A percentile compares a stretch with the other conserved stretches of the same genome.
Evolutionary conservation across 2,113 vertebrate species (phyloP).

Genomic region (Peromyscus polionotus): DNA sequence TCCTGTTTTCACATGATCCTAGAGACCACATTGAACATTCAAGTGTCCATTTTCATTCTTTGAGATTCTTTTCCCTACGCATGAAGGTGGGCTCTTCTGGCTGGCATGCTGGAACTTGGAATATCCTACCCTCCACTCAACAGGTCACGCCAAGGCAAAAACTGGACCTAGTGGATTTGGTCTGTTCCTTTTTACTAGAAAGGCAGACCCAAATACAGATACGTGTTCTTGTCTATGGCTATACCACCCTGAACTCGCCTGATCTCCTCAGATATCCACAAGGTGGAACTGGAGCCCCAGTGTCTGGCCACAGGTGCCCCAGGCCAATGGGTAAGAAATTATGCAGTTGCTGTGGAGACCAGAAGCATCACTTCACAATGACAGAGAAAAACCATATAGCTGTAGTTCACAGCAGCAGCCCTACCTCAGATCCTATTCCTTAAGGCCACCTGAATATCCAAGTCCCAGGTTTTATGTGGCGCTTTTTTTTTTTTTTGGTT

Average conservation of each 20-base stretch:
- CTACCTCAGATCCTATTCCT: background rate
- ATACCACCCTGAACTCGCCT: background rate
- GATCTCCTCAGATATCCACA: background rate
- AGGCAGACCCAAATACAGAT: background rate
- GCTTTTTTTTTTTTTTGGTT: background rate
- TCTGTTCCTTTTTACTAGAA: background rate
- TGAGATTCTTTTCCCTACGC: background rate
- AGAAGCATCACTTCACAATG: background rate
- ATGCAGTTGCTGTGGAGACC: background rate
- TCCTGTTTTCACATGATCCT: background rate
- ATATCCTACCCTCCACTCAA: fast-evolving
- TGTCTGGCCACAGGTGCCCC: background rate
- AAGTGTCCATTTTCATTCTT: background rate
- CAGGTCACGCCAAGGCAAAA: background rate
- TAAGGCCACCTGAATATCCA: background rate
- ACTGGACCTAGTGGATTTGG: background rate
- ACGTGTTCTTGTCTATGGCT: background rate
- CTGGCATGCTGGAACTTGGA: background rate
- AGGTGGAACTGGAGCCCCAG: background rate
- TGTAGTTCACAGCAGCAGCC: background rate
- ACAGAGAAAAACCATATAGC: background rate
- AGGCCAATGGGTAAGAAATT: background rate
- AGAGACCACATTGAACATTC: background rate
- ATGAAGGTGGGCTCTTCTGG: background rate
- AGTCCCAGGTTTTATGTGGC: background rate